Percentiles rank a stretch among this genome's conserved stretches.
These are phyloP conservation scores for Atrina japonica DNA, from an alignment of 2,888 invertebrate species.

Conservation along the genomic window DNA sequence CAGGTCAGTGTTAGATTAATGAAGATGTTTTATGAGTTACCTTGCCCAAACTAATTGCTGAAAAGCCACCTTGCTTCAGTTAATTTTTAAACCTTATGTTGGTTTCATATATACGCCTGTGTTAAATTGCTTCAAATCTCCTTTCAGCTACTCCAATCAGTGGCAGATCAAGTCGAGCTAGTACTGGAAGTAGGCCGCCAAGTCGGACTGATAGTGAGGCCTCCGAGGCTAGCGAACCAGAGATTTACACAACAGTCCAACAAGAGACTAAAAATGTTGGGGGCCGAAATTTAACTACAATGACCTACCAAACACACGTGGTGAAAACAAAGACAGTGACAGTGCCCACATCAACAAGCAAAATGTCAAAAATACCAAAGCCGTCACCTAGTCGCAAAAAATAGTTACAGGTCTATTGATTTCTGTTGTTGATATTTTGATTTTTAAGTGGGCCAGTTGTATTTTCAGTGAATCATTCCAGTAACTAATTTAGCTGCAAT, in stretches of 20 bases:
- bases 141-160: too few species aligned
- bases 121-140: too few species aligned
- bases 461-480: too few species aligned
- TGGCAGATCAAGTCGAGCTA: slow-evolving; percentile 77
- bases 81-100: too few species aligned
- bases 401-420: not conserved
- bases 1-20: too few species aligned
- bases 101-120: too few species aligned
- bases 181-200: slow-evolving; percentile 90
- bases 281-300: slow-evolving; percentile 75
- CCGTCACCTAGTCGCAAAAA: slow-evolving; percentile 31
- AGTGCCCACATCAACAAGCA: slow-evolving; percentile 62
- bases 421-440: too few species aligned
- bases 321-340: slow-evolving; percentile 68
- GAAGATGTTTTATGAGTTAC: too few species aligned
- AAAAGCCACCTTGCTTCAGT: too few species aligned
- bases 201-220: slow-evolving; percentile 94
- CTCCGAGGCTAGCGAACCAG: slow-evolving; percentile 72
- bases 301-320: slow-evolving; percentile 77
- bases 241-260: slow-evolving; percentile 77
- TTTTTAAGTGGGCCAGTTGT: too few species aligned
- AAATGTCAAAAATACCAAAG: slow-evolving; percentile 74
- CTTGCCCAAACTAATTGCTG: too few species aligned
- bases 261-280: slow-evolving; percentile 71
- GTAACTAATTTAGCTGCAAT: too few species aligned